These are phyloP conservation scores for Aradophagus sp. DNA, from an alignment of 1,140 invertebrate genomes.

Conservation along the genomic window DNA sequence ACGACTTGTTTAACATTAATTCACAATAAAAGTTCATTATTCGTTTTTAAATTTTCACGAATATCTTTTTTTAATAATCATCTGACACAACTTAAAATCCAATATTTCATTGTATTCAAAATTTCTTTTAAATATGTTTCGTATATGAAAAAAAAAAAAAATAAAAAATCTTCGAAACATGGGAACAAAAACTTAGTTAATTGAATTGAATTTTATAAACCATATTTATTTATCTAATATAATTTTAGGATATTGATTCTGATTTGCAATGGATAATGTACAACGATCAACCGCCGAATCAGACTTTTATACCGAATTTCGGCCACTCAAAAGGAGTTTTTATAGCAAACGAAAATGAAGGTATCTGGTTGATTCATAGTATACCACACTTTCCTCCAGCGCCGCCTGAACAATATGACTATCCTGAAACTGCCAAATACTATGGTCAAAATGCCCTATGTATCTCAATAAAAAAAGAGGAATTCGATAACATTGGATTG, in stretches of 20 bases:
- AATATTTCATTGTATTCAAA: no score
- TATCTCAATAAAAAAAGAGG: constrained; percentile 79
- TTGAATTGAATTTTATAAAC: no score
- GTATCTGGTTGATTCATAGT: constrained; percentile 1
- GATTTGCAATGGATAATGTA: constrained; percentile 81
- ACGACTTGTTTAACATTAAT: no score
- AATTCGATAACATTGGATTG: constrained; percentile 81
- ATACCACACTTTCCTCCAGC: background rate
- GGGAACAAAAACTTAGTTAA: no score
- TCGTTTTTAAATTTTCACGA: no score
- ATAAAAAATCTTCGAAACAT: no score
- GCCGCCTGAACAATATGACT: constrained; percentile 63
- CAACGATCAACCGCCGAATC: constrained; percentile 87
- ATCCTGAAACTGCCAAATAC: constrained; percentile 81
- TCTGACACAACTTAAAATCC: no score
- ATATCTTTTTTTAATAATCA: no score
- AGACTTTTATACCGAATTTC: constrained; percentile 71
- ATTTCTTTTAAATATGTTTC: no score
- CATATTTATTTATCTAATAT: no score
- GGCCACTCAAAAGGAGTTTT: constrained; percentile 88
- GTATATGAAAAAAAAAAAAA: no score
- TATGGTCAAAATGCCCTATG: constrained; percentile 93
- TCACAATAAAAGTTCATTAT: no score
- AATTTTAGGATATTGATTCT: constrained; percentile 4
- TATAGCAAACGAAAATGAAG: background rate